These are phyloP conservation scores for Papilio glaucus DNA, from an alignment of 1,140 invertebrate species.

Conservation along the genomic window DNA sequence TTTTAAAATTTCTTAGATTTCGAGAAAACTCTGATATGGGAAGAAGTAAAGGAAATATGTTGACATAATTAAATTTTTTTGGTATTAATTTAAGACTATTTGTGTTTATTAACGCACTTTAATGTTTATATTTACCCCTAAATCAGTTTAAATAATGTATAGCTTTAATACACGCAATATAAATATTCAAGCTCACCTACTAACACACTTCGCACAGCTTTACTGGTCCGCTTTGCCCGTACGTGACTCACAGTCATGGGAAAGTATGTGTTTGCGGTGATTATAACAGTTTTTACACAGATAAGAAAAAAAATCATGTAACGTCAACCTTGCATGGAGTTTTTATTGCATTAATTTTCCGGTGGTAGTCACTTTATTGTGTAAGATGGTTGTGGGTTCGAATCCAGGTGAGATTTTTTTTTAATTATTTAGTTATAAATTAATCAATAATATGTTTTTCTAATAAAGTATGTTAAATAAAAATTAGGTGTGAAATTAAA, in stretches of 20 bases:
- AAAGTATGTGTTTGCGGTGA: not conserved
- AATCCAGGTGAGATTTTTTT: not conserved
- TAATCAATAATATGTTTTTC: no score
- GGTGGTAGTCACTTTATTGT: not conserved
- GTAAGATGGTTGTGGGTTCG: not conserved
- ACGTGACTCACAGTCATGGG: conserved; percentile 28
- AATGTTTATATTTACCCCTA: not conserved
- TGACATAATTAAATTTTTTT: not conserved
- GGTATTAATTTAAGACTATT: not conserved
- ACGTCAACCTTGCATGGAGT: not conserved
- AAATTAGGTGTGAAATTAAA: no score
- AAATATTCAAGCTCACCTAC: conserved; percentile 20
- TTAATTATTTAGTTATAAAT: no score
- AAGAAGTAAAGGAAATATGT: no score
- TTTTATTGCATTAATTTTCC: not conserved
- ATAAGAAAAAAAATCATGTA: not conserved
- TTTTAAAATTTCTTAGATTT: no score
- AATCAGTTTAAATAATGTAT: conserved; percentile 32
- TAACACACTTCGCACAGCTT: conserved; percentile 24
- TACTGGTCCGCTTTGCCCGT: no score
- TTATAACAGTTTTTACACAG: not conserved
- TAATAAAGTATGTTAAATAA: no score
- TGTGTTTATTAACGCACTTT: not conserved
- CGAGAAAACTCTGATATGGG: no score
- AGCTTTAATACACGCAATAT: conserved; percentile 1